phyloP scores from a whole-genome alignment of 2,113 vertebrate species.

The Cercopithecus mona region DNA sequence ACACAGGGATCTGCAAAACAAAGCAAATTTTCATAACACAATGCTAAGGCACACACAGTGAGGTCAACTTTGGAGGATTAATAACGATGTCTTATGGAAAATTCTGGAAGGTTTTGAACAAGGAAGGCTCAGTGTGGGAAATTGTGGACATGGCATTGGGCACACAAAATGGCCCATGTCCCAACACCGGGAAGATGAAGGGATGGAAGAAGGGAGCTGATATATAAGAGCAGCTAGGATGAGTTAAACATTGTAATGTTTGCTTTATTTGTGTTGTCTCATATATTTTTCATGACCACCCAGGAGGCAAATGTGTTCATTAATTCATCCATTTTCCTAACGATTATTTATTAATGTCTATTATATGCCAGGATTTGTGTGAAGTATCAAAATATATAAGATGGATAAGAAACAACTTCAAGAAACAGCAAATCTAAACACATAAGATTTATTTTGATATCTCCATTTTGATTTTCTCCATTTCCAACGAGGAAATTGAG shows the following conservation, averaged over 20 bases:
- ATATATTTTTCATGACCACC: not conserved
- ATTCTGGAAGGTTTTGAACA: constrained; percentile 11
- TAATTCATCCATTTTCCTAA: not conserved
- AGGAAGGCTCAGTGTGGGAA: not conserved
- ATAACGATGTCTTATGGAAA: not conserved
- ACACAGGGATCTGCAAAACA: not conserved
- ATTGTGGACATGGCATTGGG: not conserved
- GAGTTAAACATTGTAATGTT: not conserved
- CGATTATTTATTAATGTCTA: not conserved
- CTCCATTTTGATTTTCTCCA: not conserved
- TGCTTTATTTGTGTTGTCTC: not conserved
- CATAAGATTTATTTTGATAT: not conserved
- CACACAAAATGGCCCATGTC: not conserved
- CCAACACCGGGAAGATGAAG: not conserved
- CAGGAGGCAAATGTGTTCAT: not conserved
- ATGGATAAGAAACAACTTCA: not conserved
- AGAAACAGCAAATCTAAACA: constrained; percentile 5
- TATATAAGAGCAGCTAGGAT: not conserved
- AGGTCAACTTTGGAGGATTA: not conserved
- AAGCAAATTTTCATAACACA: not conserved
- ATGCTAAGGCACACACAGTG: not conserved
- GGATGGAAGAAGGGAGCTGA: not conserved
- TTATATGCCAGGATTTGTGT: not conserved
- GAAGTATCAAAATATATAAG: not conserved
- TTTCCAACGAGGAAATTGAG: not conserved